Base-by-base conservation (phyloP, 2,113 vertebrate species). In the Antechinus stuartii region DNA sequence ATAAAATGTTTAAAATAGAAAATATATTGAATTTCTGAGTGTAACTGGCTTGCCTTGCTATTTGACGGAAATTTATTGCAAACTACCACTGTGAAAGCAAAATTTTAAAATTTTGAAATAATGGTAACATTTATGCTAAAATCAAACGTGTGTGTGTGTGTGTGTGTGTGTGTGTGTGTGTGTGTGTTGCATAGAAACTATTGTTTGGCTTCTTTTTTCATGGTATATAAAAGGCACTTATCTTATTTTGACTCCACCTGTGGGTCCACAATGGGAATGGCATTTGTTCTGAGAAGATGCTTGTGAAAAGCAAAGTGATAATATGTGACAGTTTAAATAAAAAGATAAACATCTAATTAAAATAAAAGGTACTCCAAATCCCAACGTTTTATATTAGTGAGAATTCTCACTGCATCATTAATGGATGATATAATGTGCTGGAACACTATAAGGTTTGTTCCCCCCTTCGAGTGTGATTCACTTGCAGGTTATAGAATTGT, bases 361-460 rank as follows among this genome's bases (percentile, higher is more conserved):
- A 68, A 42, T 5, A 84, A 84, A 42, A 84, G 68, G 5, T 8
- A 42, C 7, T 19, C n/a, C 19, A 42, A 84, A 2, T 7, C 35
- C 2, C 19, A 84, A 84, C 26, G 19, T 92, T 89, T 46, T 3
- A 11, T 57, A 46, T 95, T 94, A 12, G 22, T 11, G n/a, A 90
- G 90, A 46, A 91, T 92, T 93, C 49, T 54, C 42, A 92, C 52
- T 91, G 22, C 23, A 27, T 90, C 22, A 50, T 84, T 47, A 46
- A 47, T 49, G 11, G 25, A 42, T 91, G n/a, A 61, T 11, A 23
- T 24, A 61, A 91, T 92, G 30, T 93, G 68, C 68, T 95, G 76
- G 55, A 94, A 91, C 35, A 84, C 92, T 23, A 12, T 92, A 84
- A 90, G 56, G 49, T 89, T 61, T 68, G 30, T 68, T 95, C 57